These are phyloP conservation scores for Cyprinodon variegatus DNA, from an alignment of 2,113 vertebrate genomes.

Conservation along the genomic window DNA sequence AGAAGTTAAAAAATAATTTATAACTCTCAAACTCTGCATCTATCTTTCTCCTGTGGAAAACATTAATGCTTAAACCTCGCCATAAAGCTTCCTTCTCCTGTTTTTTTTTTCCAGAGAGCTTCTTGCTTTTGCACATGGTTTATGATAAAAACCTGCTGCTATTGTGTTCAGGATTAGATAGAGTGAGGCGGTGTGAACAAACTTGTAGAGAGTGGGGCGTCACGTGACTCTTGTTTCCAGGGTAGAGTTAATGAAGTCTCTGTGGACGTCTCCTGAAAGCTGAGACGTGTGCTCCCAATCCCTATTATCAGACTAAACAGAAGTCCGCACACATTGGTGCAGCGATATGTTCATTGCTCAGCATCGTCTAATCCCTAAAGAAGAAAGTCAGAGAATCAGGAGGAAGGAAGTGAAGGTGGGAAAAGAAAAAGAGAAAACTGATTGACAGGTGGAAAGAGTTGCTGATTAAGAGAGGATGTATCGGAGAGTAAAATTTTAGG, in stretches of 20 bases:
- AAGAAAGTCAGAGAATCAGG: not conserved
- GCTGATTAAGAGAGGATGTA: not conserved
- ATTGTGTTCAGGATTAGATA: constrained; percentile 23
- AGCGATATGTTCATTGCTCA: constrained; percentile 1
- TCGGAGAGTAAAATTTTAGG: constrained; percentile 9
- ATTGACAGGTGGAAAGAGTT: not conserved
- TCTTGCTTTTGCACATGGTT: not conserved
- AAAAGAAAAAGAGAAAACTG: not conserved
- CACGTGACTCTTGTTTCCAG: constrained; percentile 30
- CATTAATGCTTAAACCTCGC: too few relatives aligned
- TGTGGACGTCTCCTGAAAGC: constrained; percentile 26
- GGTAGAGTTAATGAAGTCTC: constrained; percentile 64
- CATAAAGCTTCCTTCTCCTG: too few relatives aligned
- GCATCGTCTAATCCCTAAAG: constrained; percentile 40
- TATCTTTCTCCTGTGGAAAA: too few relatives aligned
- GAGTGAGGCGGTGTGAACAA: not conserved
- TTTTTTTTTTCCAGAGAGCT: too few relatives aligned
- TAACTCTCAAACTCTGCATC: too few relatives aligned
- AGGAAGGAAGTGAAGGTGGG: not conserved
- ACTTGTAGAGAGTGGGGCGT: constrained; percentile 22
- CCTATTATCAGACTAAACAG: constrained; percentile 64
- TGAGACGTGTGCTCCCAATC: constrained; percentile 50
- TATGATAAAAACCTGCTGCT: constrained; percentile 19
- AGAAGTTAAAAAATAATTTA: too few relatives aligned
- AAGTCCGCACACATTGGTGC: constrained; percentile 29